These are phyloP conservation scores for Atrichornis clamosus DNA, from an alignment of 2,113 vertebrate genomes.

Conservation along the genomic window DNA sequence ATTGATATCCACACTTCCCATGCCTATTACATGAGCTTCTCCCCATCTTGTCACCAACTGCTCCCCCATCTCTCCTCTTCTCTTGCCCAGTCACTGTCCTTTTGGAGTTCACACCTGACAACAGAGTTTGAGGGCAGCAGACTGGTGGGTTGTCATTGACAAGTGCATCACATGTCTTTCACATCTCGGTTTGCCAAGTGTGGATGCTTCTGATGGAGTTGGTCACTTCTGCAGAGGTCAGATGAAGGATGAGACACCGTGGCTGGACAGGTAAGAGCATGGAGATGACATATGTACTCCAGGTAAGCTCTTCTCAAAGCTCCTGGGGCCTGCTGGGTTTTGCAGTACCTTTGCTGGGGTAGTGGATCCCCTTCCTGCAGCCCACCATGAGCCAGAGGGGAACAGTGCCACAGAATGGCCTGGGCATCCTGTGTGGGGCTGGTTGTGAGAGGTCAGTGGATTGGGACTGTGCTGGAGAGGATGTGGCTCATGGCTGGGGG, in stretches of 20 bases:
- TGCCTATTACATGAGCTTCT: neutral
- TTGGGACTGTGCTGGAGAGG: neutral
- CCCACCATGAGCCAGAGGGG: rapidly evolving
- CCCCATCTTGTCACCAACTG: neutral
- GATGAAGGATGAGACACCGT: rapidly evolving
- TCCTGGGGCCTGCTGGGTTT: neutral
- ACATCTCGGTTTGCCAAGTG: neutral
- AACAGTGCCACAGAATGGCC: rapidly evolving
- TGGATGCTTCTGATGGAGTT: neutral
- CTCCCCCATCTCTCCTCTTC: neutral
- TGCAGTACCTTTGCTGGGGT: neutral
- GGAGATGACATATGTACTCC: neutral
- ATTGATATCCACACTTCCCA: neutral
- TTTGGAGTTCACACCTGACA: neutral
- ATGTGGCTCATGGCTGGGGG: rapidly evolving
- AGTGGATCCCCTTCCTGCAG: neutral
- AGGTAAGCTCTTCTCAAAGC: neutral
- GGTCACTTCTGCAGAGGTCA: rapidly evolving
- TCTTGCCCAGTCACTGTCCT: neutral
- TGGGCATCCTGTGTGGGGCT: neutral
- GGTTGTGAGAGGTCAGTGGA: neutral
- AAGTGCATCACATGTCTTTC: neutral
- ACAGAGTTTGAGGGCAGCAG: neutral
- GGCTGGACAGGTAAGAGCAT: rapidly evolving
- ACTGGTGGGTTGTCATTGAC: neutral